A percentile compares a stretch with the other conserved stretches of the same genome.
Conservation (phyloP, 2,113 vertebrate genomes). For the crab-eating macaque (Macaca fascicularis) region T2T-MFA8v1.1 NC_088384.1:90095501-90096000, state of each 20-base stretch:
- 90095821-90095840: conserved; percentile 60
- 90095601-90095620: conserved; percentile 90
- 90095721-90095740: conserved; percentile 60
- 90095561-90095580: conserved; percentile 89
- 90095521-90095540: conserved; percentile 82
- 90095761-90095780: conserved; percentile 74
- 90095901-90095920: background rate
- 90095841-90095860: conserved; percentile 49
- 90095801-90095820: conserved; percentile 47
- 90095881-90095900: conserved; percentile 4
- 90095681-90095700: conserved; percentile 88
- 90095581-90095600: conserved; percentile 92
- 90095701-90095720: conserved; percentile 86
- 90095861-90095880: background rate
- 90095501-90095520: conserved; percentile 53
- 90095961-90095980: background rate
- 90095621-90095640: conserved; percentile 92
- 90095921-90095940: background rate
- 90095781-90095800: conserved; percentile 58
- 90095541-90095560: conserved; percentile 91
- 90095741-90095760: conserved; percentile 66
- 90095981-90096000: background rate
- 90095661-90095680: conserved; percentile 85
- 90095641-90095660: conserved; percentile 92
- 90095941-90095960: background rate